phyloP scores from a whole-genome alignment of 2,113 vertebrate species.

The Spilogale gracilis region DNA sequence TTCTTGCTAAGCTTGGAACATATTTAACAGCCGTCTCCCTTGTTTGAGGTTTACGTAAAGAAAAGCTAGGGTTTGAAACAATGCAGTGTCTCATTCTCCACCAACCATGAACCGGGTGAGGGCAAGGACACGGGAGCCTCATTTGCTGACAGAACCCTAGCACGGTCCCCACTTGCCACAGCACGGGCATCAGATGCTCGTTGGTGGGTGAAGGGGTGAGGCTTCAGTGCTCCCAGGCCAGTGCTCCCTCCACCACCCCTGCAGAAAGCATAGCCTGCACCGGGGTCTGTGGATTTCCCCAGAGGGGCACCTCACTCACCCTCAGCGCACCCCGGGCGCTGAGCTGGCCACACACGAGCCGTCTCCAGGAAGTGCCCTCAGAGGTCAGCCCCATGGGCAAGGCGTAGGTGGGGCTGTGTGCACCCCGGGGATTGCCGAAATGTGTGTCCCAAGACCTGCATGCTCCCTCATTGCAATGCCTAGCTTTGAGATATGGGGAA shows the following conservation, averaged over 20 bases:
- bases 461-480: not conserved
- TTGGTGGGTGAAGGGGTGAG: not conserved
- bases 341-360: not conserved
- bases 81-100: not conserved
- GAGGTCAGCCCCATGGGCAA: not conserved
- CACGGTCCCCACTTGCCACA: not conserved
- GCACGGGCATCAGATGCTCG: not conserved
- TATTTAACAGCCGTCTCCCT: slow-evolving; percentile 52
- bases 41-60: slow-evolving; percentile 3
- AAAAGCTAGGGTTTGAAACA: slow-evolving; percentile 31
- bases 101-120: not conserved
- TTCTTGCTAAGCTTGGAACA: slow-evolving; percentile 36
- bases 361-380: not conserved
- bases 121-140: accelerated
- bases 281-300: not conserved
- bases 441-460: accelerated
- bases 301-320: not conserved
- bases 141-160: not conserved
- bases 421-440: not conserved
- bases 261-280: not conserved
- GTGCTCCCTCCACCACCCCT: not conserved
- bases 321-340: not conserved
- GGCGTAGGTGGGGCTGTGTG: not conserved
- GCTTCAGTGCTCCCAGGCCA: not conserved
- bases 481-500: not conserved